Percentiles rank a stretch among this genome's conserved stretches.
phyloP scores from a whole-genome alignment of 64 coral and sea anemone genomes.

The Pocillopora damicornis region DNA sequence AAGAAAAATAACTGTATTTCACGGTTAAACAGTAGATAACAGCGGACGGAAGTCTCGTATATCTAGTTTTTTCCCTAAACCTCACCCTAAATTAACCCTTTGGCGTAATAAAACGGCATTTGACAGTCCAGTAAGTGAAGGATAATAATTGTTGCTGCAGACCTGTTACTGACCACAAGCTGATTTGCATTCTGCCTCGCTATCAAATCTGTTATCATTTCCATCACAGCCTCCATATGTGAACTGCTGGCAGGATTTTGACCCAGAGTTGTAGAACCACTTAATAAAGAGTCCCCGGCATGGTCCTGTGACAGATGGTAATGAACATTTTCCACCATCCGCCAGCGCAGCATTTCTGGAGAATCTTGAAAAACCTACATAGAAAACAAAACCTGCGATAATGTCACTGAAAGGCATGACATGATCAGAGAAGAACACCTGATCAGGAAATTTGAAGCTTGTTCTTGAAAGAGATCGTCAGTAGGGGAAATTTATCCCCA shows the following conservation, averaged over 20 bases:
- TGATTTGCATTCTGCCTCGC: background rate
- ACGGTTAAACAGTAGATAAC: too few relatives aligned
- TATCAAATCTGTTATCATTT: slow-evolving; percentile 31
- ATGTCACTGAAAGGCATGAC: background rate
- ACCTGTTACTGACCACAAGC: slow-evolving; percentile 39
- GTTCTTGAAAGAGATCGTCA: background rate
- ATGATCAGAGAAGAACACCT: background rate
- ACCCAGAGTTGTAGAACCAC: slow-evolving; percentile 2
- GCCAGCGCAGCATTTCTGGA: background rate
- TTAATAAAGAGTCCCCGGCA: slow-evolving; percentile 7
- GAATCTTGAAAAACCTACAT: slow-evolving; percentile 15
- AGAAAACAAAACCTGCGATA: slow-evolving; percentile 33
- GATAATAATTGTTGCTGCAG: background rate
- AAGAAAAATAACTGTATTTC: too few relatives aligned
- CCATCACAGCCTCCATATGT: slow-evolving; percentile 23
- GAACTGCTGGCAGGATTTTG: slow-evolving; percentile 16
- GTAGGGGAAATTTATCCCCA: too few relatives aligned
- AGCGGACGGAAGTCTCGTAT: too few relatives aligned
- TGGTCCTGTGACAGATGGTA: slow-evolving; percentile 1
- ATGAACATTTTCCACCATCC: background rate
- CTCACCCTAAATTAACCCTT: too few relatives aligned
- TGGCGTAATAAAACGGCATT: too few relatives aligned
- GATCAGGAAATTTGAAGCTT: background rate
- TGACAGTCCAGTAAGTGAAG: background rate
- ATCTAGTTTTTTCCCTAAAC: too few relatives aligned